Base-by-base conservation (phyloP, 1,140 invertebrate species). In the Euwallacea similis region DNA sequence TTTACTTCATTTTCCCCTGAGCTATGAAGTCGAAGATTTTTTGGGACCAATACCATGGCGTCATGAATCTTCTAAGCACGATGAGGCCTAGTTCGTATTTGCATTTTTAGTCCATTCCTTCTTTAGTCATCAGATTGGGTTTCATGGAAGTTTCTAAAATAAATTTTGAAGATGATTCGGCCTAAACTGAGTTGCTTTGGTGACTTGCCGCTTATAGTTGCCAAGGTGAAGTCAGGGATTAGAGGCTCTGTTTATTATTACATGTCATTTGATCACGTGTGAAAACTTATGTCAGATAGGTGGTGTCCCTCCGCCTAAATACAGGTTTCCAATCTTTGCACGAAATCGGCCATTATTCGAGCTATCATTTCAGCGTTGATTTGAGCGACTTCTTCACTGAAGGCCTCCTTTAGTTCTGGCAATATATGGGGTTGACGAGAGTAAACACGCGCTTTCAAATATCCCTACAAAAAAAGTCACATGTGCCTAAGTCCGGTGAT, bases 81-180 rank as follows among this genome's bases (percentile, higher is more conserved):
- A 73, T 21, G 13, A 21, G 10, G n/a, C 42, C 60, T n/a, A 69
- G 13, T n/a, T 53, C 7, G 47, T 33, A 7, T 8, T 16, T 9
- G 66, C 53, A 7, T 44, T 67, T 63, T 42, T 73, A 73, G 41
- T 65, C 42, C 43, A 59, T 15, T 11, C 53, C 62, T 15, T 63
- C 66, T 8, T 73, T 21, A 6, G 42, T 16, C 7, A 46, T 8
- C 6, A 42, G 13, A n/a, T 59, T 33, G 7, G 21, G 58, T 10
- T 65, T 65, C 66, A 73, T 63, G 11, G 71, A 66, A 7, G 71
- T 73, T 56, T 73, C 71, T 33, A 33, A 4, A 33, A 33, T 68
- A 66, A 33, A 33, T 33, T 33, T 33, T 33, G 21, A 33, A 33
- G 1, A 33, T 33, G 21, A 33, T 33, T 4, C 1, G 21, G 16